These are phyloP conservation scores for Drosophila baimaii DNA, from an alignment of 1,140 invertebrate genomes.

Conservation along the genomic window DNA sequence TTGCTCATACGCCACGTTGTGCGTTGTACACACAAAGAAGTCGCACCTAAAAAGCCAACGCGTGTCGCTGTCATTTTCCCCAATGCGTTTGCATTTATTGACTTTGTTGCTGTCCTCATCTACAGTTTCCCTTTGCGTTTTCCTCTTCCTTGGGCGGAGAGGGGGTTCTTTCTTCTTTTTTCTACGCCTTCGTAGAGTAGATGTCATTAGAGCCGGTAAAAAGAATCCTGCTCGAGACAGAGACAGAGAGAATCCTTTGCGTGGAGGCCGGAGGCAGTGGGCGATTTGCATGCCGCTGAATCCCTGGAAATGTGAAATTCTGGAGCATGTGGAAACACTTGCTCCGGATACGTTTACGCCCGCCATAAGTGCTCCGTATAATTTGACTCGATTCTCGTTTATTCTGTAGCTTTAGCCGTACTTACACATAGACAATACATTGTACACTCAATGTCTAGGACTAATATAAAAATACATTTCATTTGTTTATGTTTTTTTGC, in stretches of 20 bases:
- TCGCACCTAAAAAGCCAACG: constrained; percentile 54
- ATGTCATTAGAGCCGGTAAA: constrained; percentile 52
- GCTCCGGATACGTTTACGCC: constrained; percentile 28
- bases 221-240: constrained; percentile 2
- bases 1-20: constrained; percentile 47
- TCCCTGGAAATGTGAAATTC: constrained; percentile 1
- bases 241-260: constrained; percentile 17
- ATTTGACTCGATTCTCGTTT: constrained; percentile 57
- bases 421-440: constrained; percentile 61
- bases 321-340: constrained; percentile 12
- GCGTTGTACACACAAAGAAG: constrained; percentile 22
- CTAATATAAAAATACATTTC: constrained; percentile 81
- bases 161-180: constrained; percentile 25
- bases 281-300: constrained; percentile 41
- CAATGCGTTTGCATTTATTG: constrained; percentile 61
- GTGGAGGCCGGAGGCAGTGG: constrained; percentile 32
- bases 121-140: constrained; percentile 7
- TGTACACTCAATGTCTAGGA: constrained; percentile 61
- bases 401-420: constrained; percentile 36
- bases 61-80: constrained; percentile 53
- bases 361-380: constrained; percentile 35
- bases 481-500: constrained; percentile 46
- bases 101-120: constrained; percentile 30
- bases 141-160: constrained; percentile 4
- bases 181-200: constrained; percentile 34